A percentile compares a stretch with the other conserved stretches of the same genome.
Conservation (phyloP, 2,888 invertebrate species). For the Diarsia rubi region DNA sequence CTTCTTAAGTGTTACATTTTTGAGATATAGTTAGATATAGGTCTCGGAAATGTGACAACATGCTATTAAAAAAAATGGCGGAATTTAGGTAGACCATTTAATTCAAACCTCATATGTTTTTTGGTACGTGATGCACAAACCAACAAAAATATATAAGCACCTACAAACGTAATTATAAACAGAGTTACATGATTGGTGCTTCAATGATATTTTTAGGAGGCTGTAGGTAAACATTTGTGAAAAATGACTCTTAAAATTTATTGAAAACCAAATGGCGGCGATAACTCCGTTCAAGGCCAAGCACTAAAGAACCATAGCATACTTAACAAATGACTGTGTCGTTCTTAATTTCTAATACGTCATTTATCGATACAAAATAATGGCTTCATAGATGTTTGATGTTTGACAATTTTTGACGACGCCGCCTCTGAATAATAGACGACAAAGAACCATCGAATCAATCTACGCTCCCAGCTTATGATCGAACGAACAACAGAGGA, state of each 20-base stretch:
- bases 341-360: not conserved
- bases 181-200: not conserved
- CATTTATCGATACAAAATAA: conserved; percentile 3
- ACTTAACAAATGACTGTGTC: not conserved
- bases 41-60: no score
- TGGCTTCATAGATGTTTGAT: conserved; percentile 20
- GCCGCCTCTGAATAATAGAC: conserved; percentile 61
- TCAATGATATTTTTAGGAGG: not conserved
- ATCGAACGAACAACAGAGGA: conserved; percentile 22
- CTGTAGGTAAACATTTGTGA: not conserved
- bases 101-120: no score
- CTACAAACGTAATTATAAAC: not conserved
- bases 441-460: conserved; percentile 36
- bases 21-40: no score
- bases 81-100: no score
- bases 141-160: not conserved
- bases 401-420: conserved; percentile 30
- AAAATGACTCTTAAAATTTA: not conserved
- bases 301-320: not conserved
- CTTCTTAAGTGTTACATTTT: no score
- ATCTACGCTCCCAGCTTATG: conserved; percentile 37
- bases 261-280: not conserved
- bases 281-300: not conserved
- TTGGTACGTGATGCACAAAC: not conserved
- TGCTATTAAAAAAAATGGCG: no score